A percentile compares a stretch with the other conserved stretches of the same genome.
These are phyloP conservation scores for Anguilla pacifica DNA, from an alignment of 2,797 vertebrate genomes.

Conservation along the genomic window DNA sequence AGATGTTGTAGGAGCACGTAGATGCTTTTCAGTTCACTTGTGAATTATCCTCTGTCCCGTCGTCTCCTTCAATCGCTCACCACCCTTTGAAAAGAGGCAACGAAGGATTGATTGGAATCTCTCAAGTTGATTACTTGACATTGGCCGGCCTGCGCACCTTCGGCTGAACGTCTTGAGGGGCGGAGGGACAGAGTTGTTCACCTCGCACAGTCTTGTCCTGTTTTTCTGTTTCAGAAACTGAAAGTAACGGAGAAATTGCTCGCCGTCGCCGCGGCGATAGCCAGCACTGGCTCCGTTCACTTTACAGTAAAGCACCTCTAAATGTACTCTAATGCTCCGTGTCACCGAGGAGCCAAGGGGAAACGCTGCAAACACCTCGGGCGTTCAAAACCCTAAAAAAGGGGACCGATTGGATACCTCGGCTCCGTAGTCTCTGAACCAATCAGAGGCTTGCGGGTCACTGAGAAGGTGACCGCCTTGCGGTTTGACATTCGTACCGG, in stretches of 20 bases:
- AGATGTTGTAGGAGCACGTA: conserved; percentile 4
- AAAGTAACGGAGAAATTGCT: conserved; percentile 14
- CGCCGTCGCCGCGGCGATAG: neutral
- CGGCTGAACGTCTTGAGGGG: neutral
- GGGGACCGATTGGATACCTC: neutral
- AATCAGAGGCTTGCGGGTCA: neutral
- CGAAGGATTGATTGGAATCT: neutral
- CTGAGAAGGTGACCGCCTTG: neutral
- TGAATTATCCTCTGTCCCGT: conserved; percentile 1
- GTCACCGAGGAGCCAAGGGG: neutral
- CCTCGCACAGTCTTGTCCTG: neutral
- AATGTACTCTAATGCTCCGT: neutral
- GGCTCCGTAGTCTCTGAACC: neutral
- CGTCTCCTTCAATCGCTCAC: neutral
- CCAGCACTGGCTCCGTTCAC: neutral
- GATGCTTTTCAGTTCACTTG: conserved; percentile 14
- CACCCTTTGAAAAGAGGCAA: neutral
- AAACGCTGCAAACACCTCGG: neutral
- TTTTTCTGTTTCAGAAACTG: conserved; percentile 19
- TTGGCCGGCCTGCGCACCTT: neutral
- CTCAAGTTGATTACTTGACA: neutral
- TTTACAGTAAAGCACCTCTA: conserved; percentile 31
- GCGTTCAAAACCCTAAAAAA: neutral
- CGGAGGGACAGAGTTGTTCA: conserved; percentile 24
- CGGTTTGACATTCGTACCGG: no score